These are phyloP conservation scores for Dipodomys merriami DNA, from an alignment of 2,113 vertebrate genomes.

Conservation along the genomic window DNA sequence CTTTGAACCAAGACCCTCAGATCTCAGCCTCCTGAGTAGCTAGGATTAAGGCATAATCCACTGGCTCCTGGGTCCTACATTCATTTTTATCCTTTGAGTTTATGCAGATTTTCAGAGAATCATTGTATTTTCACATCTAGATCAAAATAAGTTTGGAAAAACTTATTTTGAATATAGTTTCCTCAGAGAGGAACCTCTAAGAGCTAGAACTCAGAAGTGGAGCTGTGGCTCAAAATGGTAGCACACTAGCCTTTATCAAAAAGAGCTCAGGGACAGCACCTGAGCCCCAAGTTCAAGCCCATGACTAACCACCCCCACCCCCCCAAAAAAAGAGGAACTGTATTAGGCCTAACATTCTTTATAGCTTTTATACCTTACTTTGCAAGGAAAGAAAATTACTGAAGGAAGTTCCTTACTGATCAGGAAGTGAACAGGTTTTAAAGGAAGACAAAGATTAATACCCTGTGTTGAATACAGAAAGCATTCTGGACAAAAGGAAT, in stretches of 20 bases:
- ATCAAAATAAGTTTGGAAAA: constrained; percentile 54
- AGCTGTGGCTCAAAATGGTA: too few species aligned
- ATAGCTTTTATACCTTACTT: too few species aligned
- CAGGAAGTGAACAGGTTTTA: background rate
- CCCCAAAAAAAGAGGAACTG: background rate
- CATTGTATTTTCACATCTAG: constrained; percentile 45
- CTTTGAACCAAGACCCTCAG: too few species aligned
- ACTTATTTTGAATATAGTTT: background rate
- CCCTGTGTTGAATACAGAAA: background rate
- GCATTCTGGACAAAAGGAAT: background rate
- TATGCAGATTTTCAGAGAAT: constrained; percentile 3
- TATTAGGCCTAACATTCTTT: constrained; percentile 18
- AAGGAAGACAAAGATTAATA: constrained; percentile 14
- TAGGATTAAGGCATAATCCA: too few species aligned
- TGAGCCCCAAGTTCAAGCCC: too few species aligned
- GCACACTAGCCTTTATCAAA: too few species aligned
- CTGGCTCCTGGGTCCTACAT: background rate
- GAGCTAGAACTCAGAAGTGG: background rate
- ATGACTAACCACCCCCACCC: too few species aligned
- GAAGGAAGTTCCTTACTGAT: background rate
- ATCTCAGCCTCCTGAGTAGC: too few species aligned
- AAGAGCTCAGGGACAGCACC: too few species aligned
- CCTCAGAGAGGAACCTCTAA: background rate
- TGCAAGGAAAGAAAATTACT: too few species aligned
- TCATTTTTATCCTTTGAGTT: constrained; percentile 27